Conservation (phyloP, 2,797 vertebrate genomes). For the Hippopotamyrus pictus region DNA sequence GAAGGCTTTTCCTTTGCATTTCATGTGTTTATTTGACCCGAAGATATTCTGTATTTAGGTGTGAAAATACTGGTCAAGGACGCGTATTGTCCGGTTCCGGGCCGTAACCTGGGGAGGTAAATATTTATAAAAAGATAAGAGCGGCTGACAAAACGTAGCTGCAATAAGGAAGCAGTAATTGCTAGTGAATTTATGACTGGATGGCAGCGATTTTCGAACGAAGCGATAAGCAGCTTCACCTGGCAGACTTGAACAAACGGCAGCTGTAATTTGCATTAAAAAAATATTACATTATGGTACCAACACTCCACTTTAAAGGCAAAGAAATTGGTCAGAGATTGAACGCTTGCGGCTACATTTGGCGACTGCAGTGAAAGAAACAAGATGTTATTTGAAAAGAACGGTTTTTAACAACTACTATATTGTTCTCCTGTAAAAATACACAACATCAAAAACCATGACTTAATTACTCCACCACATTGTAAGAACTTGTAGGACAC, state of each 20-base stretch:
- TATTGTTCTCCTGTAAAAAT: background rate
- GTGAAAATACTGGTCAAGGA: conserved; percentile 35
- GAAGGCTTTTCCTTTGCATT: conserved; percentile 16
- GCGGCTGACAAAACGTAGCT: conserved; percentile 36
- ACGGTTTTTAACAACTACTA: background rate
- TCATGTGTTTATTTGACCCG: conserved; percentile 21
- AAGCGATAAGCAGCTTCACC: background rate
- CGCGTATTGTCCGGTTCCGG: conserved; percentile 36
- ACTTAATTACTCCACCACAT: background rate
- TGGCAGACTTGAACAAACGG: conserved; percentile 1
- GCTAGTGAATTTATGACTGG: conserved; percentile 44
- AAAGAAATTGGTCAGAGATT: background rate
- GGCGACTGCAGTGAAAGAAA: background rate
- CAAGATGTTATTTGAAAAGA: background rate
- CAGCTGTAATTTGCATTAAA: background rate
- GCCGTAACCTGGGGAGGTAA: conserved; percentile 46
- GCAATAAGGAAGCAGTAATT: conserved; percentile 38
- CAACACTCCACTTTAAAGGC: background rate
- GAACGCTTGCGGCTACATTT: background rate
- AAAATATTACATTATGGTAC: background rate
- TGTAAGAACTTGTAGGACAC: background rate
- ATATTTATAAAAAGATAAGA: conserved; percentile 61
- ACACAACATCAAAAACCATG: background rate
- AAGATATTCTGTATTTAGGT: conserved; percentile 40
- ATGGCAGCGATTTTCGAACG: conserved; percentile 18